phyloP scores from a whole-genome alignment of 2,888 invertebrate species.

The Smittia aterrima region DNA sequence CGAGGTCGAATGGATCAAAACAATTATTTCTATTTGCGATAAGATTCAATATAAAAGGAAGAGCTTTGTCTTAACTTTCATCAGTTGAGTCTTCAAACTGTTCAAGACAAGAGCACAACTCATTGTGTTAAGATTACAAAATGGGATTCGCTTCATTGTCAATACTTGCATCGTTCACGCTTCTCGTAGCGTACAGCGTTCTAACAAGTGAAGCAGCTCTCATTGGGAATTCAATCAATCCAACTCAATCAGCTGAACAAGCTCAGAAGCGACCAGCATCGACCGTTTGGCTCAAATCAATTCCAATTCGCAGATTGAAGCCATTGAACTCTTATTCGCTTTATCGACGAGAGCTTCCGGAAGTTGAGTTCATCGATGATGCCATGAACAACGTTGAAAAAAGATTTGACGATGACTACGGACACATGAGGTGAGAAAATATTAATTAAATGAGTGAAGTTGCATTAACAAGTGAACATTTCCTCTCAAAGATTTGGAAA shows the following conservation, averaged over 20 bases:
- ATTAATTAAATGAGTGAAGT: neutral
- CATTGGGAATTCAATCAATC: neutral
- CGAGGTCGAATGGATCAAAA: neutral
- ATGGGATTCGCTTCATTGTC: constrained; percentile 27
- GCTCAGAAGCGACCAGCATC: constrained; percentile 20
- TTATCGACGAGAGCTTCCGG: constrained; percentile 12
- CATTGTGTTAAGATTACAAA: constrained; percentile 10
- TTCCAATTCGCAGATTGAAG: constrained; percentile 1
- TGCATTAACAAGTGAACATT: too few species aligned
- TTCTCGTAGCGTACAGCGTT: constrained; percentile 24
- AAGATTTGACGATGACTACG: constrained; percentile 33
- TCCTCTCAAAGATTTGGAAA: constrained; percentile 58
- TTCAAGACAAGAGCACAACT: constrained; percentile 9
- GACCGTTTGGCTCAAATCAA: neutral
- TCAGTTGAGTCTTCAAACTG: constrained; percentile 29
- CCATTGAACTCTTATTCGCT: neutral
- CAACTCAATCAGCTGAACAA: neutral
- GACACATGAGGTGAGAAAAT: constrained; percentile 25
- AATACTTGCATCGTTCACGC: constrained; percentile 17
- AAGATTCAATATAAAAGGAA: neutral
- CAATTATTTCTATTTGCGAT: neutral
- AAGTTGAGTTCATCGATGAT: constrained; percentile 28
- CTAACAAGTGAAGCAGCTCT: neutral
- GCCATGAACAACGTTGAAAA: constrained; percentile 14
- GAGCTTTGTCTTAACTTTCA: neutral